phyloP scores from a whole-genome alignment of 2,113 vertebrate species.

The Malurus alboscapulatus region DNA sequence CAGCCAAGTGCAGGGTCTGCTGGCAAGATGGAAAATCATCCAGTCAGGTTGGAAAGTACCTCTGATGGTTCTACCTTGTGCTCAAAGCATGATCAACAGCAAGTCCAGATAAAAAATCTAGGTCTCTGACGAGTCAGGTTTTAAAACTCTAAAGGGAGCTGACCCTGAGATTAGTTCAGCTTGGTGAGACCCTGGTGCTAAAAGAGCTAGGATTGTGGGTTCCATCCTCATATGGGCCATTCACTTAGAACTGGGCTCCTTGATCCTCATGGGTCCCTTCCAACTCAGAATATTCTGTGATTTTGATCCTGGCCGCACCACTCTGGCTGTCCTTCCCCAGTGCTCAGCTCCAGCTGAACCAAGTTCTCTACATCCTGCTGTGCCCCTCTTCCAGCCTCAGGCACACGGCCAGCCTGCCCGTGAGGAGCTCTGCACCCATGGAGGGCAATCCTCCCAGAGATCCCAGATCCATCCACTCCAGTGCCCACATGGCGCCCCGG shows the following conservation, averaged over 20 bases:
- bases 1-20: too few relatives aligned
- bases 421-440: accelerated
- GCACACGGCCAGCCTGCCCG: neutral
- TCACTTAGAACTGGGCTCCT: neutral
- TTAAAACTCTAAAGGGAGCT: neutral
- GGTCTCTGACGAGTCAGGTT: neutral
- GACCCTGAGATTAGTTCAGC: neutral
- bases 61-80: neutral
- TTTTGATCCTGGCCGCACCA: accelerated
- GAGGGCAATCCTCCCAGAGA: accelerated
- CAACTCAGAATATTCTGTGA: neutral
- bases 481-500: accelerated
- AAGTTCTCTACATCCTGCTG: neutral
- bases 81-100: neutral
- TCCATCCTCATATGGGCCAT: neutral
- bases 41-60: neutral
- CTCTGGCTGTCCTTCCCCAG: too few relatives aligned
- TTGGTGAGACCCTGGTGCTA: neutral
- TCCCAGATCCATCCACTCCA: accelerated
- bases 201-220: neutral
- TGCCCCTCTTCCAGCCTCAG: neutral
- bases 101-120: neutral
- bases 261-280: neutral
- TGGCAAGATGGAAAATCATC: neutral
- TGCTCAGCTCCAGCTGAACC: neutral